Percentiles rank a stretch among this genome's conserved stretches.
Conservation (phyloP, 2,888 invertebrate species). For the Liopterus haemorrhoidalis region DNA sequence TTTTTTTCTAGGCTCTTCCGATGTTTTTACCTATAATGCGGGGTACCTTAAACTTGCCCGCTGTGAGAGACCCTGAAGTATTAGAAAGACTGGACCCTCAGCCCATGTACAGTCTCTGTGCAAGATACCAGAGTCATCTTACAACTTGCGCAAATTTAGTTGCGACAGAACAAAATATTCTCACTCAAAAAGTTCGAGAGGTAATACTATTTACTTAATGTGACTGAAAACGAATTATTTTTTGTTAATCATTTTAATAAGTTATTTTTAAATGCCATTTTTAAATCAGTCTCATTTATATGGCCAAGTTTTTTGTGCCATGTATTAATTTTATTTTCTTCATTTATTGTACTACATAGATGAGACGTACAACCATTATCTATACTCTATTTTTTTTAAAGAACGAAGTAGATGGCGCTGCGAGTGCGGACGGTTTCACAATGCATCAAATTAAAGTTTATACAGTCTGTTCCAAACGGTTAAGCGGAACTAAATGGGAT, state of each 20-base stretch:
- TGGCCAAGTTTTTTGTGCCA: too few species aligned
- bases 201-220: conserved; percentile 50
- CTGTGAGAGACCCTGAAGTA: conserved; percentile 80
- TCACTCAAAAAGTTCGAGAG: conserved; percentile 72
- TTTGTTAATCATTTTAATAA: not conserved
- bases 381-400: too few species aligned
- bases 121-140: conserved; percentile 77
- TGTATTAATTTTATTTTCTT: too few species aligned
- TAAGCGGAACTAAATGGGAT: too few species aligned
- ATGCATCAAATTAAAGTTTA: too few species aligned
- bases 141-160: conserved; percentile 76
- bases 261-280: not conserved
- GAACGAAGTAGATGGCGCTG: too few species aligned
- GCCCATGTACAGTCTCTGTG: conserved; percentile 67
- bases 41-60: conserved; percentile 78
- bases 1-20: conserved; percentile 63
- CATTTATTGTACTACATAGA: too few species aligned
- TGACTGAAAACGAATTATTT: not conserved
- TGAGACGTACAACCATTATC: too few species aligned
- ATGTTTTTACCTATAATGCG: conserved; percentile 90
- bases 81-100: conserved; percentile 64
- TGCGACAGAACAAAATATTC: conserved; percentile 68
- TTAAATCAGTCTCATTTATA: not conserved
- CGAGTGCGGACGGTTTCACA: too few species aligned
- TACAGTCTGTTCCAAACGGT: too few species aligned